These are phyloP conservation scores for Colaptes auratus DNA, from an alignment of 2,113 vertebrate genomes.

Conservation along the genomic window DNA sequence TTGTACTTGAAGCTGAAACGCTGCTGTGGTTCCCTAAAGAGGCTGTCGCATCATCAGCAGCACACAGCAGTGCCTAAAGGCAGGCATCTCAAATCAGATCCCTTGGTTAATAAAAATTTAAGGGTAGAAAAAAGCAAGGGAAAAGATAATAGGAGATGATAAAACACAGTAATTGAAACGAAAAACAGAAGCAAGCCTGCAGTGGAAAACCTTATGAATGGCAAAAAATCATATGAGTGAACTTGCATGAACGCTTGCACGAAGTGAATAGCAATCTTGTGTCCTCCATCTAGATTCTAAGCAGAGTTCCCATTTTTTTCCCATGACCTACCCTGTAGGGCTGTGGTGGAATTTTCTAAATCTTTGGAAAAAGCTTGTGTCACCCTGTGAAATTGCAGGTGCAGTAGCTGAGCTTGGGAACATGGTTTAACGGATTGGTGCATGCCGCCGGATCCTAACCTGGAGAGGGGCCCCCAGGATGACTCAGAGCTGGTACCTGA, in stretches of 20 bases:
- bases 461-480: neutral
- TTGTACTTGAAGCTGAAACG: conserved; percentile 50
- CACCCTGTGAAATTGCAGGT: neutral
- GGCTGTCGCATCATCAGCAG: neutral
- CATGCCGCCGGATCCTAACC: neutral
- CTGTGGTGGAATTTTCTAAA: neutral
- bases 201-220: neutral
- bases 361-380: neutral
- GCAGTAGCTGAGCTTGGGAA: neutral
- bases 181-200: neutral
- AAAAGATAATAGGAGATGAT: conserved; percentile 16
- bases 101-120: conserved; percentile 46
- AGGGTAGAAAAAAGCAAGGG: neutral
- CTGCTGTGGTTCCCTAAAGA: conserved; percentile 28
- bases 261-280: neutral
- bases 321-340: neutral
- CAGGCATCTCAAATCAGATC: conserved; percentile 4
- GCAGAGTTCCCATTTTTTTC: neutral
- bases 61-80: conserved; percentile 19
- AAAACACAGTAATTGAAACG: neutral
- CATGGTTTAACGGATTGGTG: neutral
- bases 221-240: neutral
- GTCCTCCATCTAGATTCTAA: neutral
- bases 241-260: neutral
- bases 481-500: neutral